phyloP scores from a whole-genome alignment of 2,888 invertebrate genomes.

The Bombyx huttoni region DNA sequence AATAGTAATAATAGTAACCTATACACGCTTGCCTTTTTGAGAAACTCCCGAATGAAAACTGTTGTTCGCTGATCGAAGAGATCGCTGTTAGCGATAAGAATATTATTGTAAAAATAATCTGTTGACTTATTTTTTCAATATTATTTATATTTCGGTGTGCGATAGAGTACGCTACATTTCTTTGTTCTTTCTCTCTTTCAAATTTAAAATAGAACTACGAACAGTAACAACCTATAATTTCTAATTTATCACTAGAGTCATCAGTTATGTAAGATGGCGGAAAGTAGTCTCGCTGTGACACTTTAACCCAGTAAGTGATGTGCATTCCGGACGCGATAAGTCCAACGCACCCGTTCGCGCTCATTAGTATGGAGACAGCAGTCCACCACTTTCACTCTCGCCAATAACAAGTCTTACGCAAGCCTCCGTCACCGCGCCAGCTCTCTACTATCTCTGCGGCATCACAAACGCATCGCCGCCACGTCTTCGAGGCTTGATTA shows the following conservation, averaged over 20 bases:
- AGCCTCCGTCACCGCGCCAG: constrained; percentile 29
- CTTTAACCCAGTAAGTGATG: constrained; percentile 49
- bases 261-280: constrained; percentile 38
- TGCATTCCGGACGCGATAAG: constrained; percentile 33
- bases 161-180: too few species aligned
- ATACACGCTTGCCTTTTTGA: too few species aligned
- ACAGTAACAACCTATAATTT: neutral
- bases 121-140: too few species aligned
- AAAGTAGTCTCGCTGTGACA: constrained; percentile 44
- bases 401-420: constrained; percentile 63
- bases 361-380: constrained; percentile 67
- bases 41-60: too few species aligned
- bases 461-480: constrained; percentile 14
- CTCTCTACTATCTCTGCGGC: constrained; percentile 50
- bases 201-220: too few species aligned
- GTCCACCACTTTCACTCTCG: constrained; percentile 66
- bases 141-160: too few species aligned
- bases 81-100: too few species aligned
- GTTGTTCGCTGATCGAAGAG: too few species aligned
- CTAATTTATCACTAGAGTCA: neutral
- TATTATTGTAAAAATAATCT: too few species aligned
- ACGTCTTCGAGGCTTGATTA: constrained; percentile 11
- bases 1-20: too few species aligned
- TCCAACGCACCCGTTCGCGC: constrained; percentile 46
- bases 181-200: too few species aligned